Percentiles rank a stretch among this genome's conserved stretches.
Conservation (phyloP, 2,113 vertebrate species). For the Piprites chloris region DNA sequence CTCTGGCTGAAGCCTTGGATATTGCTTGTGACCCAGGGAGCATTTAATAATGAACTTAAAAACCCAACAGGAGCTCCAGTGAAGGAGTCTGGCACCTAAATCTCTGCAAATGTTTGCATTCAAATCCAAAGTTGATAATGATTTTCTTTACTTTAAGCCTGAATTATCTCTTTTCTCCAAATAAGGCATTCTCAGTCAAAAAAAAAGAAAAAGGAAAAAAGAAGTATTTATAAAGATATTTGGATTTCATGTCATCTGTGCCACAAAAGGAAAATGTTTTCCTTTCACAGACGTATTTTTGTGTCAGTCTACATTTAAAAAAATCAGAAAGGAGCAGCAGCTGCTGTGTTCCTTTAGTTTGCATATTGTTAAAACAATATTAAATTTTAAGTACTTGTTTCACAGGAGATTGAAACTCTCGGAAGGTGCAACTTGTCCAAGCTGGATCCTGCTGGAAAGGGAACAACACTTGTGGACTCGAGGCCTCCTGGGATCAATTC, state of each 20-base stretch:
- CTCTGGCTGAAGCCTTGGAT: background rate
- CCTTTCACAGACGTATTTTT: background rate
- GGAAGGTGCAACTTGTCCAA: background rate
- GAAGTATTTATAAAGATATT: background rate
- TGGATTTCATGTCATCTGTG: background rate
- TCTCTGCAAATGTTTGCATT: background rate
- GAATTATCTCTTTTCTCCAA: background rate
- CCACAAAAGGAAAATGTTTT: background rate
- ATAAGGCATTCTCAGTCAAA: background rate
- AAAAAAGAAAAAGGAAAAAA: background rate
- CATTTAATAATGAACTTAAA: background rate
- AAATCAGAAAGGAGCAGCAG: background rate
- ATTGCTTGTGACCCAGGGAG: background rate
- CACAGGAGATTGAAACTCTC: background rate
- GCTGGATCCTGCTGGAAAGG: background rate
- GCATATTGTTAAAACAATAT: background rate
- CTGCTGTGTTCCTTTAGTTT: background rate
- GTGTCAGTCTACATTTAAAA: background rate
- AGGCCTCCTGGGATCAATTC: slow-evolving; percentile 10
- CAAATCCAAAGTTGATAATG: background rate
- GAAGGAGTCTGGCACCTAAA: background rate
- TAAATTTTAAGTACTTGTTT: background rate
- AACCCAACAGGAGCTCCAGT: background rate
- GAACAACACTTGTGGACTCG: background rate
- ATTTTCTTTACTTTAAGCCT: background rate